Base-by-base conservation (phyloP, 23 tunicate species). In the Ascidia mentula region DNA sequence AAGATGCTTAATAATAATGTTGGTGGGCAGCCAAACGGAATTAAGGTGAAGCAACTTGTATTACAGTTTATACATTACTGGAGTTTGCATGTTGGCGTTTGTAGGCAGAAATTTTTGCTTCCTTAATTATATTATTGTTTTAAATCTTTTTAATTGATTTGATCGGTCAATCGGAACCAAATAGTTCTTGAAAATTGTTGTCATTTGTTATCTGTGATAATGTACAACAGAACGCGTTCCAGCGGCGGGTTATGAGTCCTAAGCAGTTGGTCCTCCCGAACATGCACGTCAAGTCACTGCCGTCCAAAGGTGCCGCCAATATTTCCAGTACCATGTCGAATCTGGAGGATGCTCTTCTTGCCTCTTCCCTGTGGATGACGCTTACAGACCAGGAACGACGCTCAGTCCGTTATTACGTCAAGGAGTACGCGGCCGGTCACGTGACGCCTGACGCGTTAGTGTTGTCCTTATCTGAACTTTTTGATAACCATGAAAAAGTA, bases 351-450 rank as follows among this genome's bases (percentile, higher is more conserved):
- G 83, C 87, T 18, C 84, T 88, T 35, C 72, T 74, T 34, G 79
- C 76, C 22, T 45, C 81, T 7, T 69, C 80, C 0, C 74, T 61
- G 31, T 82, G 86, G 82, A 77, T 77, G 75, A 70, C 73, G 18
- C 83, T 88, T 6, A 34, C 46, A 6, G 92, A 88, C 32, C 24
- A 31, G 40, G 92, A 82, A 53, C 60, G 81, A 28, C 77, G 80
- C 6, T 70, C 87, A 0, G 42, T 88, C 4, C 80, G 87, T 8
- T 88, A 88, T 82, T 82, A 88, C 81, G 92, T 88, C 33, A 82
- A 82, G 40, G 92, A 88, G 39, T 88, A 88, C 40, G 74, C 82
- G 22, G 30, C 61, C 18, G 83, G 81, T 8, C 86, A 82, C 59
- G 87, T 88, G 59, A 38, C 83, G 7, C 79, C 85, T 37, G 85